Percentiles rank a stretch among this genome's conserved stretches.
Evolutionary conservation across 1,140 invertebrate species (phyloP).

Genomic region (Cydia strobilella): DNA sequence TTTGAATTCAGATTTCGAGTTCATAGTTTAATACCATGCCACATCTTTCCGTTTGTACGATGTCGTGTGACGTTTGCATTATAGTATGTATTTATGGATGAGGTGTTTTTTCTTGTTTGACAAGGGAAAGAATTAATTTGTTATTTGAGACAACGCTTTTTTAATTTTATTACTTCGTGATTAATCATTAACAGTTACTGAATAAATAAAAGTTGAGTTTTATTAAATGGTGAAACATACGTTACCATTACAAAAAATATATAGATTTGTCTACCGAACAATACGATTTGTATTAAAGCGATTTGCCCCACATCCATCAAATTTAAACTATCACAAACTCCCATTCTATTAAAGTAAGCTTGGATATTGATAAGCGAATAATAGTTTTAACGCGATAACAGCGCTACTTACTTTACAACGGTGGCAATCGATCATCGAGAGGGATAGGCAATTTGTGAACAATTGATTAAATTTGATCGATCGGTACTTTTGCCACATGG

Average conservation of each 20-base stretch:
- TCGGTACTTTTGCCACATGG: background rate
- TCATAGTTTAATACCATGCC: conserved; percentile 30
- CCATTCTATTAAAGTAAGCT: conserved; percentile 6
- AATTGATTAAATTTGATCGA: conserved; percentile 16
- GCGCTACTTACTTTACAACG: background rate
- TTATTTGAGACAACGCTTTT: background rate
- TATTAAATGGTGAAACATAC: background rate
- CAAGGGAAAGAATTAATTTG: conserved; percentile 16
- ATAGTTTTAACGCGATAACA: conserved; percentile 24
- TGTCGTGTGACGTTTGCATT: conserved; percentile 16
- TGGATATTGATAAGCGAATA: background rate
- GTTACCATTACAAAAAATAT: background rate
- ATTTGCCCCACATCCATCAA: conserved; percentile 13
- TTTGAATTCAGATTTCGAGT: conserved; percentile 32
- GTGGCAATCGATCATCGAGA: conserved; percentile 16
- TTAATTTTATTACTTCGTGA: background rate
- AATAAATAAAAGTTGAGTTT: background rate
- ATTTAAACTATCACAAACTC: conserved; percentile 14
- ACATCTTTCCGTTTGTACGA: conserved; percentile 16
- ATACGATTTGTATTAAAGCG: background rate
- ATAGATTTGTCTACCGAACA: background rate
- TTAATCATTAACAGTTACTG: background rate
- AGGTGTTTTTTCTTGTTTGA: conserved; percentile 8
- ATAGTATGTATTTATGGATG: conserved; percentile 22
- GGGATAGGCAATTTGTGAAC: conserved; percentile 23